These are phyloP conservation scores for Ictalurus furcatus DNA, from an alignment of 2,113 vertebrate genomes.

Conservation along the genomic window DNA sequence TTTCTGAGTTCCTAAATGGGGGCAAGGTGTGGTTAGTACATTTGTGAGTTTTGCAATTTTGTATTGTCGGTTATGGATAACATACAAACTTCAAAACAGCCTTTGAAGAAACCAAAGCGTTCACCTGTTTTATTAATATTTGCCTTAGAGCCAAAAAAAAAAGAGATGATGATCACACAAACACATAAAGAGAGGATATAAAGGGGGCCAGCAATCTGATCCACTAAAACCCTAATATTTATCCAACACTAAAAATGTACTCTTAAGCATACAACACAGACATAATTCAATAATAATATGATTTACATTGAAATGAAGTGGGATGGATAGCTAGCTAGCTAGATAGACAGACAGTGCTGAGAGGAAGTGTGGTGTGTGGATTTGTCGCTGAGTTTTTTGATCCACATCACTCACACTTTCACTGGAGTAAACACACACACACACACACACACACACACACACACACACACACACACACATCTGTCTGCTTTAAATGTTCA, in stretches of 20 bases:
- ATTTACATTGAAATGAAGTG: not conserved
- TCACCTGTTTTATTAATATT: constrained; percentile 4
- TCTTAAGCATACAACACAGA: not conserved
- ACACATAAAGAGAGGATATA: not conserved
- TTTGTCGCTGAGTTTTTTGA: constrained; percentile 34
- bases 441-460: constrained; percentile 11
- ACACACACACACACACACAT: not conserved
- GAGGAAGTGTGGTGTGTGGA: not conserved
- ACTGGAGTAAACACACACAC: not conserved
- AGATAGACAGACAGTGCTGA: not conserved
- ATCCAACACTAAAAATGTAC: not conserved
- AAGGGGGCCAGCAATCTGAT: not conserved
- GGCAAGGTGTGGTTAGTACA: constrained; percentile 27
- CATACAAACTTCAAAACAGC: constrained; percentile 11
- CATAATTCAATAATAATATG: not conserved
- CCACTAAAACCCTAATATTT: not conserved
- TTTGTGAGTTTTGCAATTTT: constrained; percentile 3
- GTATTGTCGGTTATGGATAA: constrained; percentile 3
- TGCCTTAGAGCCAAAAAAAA: constrained; percentile 1
- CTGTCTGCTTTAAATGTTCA: constrained; percentile 35
- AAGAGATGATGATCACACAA: not conserved
- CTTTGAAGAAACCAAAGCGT: constrained; percentile 13
- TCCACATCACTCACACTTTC: constrained; percentile 19
- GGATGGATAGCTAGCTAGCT: not conserved
- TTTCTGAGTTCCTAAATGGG: not conserved